A percentile compares a stretch with the other conserved stretches of the same genome.
phyloP scores from a whole-genome alignment of 2,888 invertebrate genomes.

The Sialis lutaria region DNA sequence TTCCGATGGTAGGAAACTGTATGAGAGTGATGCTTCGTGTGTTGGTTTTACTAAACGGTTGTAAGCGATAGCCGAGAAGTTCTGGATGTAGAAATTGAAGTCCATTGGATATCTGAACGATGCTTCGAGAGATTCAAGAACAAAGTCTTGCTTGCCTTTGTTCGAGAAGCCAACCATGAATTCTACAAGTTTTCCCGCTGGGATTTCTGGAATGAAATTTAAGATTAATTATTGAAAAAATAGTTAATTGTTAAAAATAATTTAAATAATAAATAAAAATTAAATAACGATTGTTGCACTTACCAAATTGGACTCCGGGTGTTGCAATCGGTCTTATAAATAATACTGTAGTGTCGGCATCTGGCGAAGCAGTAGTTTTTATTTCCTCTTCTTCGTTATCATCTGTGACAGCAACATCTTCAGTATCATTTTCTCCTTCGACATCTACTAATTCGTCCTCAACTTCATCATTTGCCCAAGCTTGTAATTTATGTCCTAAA shows the following conservation, averaged over 20 bases:
- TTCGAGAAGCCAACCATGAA: slow-evolving; percentile 93
- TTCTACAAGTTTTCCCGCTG: slow-evolving; percentile 83
- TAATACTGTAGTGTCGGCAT: slow-evolving; percentile 79
- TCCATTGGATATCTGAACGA: slow-evolving; percentile 99
- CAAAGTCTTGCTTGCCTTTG: slow-evolving; percentile 79
- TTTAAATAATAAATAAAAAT: neutral
- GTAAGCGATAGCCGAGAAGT: slow-evolving; percentile 84
- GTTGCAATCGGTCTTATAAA: slow-evolving; percentile 64
- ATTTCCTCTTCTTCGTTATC: slow-evolving; percentile 45
- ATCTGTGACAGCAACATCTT: slow-evolving; percentile 39
- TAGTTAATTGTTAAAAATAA: too few species aligned
- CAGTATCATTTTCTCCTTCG: slow-evolving; percentile 36
- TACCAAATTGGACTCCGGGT: slow-evolving; percentile 48
- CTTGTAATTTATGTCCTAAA: slow-evolving; percentile 31
- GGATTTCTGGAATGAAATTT: slow-evolving; percentile 47
- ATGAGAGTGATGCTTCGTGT: slow-evolving; percentile 87
- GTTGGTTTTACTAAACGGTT: slow-evolving; percentile 76
- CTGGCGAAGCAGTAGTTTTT: slow-evolving; percentile 60
- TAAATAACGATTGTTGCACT: slow-evolving; percentile 7
- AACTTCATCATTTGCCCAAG: slow-evolving; percentile 44
- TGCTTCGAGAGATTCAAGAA: slow-evolving; percentile 86
- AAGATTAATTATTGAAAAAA: slow-evolving; percentile 7
- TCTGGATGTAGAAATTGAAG: slow-evolving; percentile 95
- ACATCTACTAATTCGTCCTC: slow-evolving; percentile 48
- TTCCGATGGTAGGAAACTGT: slow-evolving; percentile 89